These are phyloP conservation scores for Pomacea canaliculata DNA, from an alignment of 2,888 invertebrate species.

Conservation along the genomic window DNA sequence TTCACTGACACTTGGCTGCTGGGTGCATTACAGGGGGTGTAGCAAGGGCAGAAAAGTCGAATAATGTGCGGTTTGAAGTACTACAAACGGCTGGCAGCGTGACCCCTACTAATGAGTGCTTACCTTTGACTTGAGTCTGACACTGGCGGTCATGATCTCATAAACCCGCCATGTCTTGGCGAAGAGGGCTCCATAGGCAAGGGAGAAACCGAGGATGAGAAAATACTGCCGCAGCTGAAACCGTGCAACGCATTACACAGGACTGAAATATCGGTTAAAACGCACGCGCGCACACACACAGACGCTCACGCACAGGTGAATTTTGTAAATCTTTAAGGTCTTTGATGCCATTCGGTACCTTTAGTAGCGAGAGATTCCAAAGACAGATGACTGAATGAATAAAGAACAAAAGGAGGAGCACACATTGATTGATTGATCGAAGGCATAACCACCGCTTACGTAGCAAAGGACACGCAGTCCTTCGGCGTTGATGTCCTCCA, in stretches of 20 bases:
- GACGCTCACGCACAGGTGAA: too few species aligned
- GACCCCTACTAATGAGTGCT: background rate
- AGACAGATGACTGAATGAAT: too few species aligned
- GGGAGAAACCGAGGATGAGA: slow-evolving; percentile 46
- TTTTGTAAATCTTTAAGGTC: too few species aligned
- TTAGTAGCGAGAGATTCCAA: too few species aligned
- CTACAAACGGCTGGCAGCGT: too few species aligned
- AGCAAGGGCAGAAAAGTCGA: too few species aligned
- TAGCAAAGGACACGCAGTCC: slow-evolving; percentile 14
- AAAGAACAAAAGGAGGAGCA: too few species aligned
- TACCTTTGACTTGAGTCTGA: slow-evolving; percentile 35
- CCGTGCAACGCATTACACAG: background rate
- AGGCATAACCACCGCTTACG: slow-evolving; percentile 19
- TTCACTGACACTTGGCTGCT: too few species aligned
- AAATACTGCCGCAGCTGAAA: slow-evolving; percentile 44
- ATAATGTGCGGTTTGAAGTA: too few species aligned
- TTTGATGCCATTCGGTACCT: too few species aligned
- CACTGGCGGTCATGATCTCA: slow-evolving; percentile 46
- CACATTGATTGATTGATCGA: too few species aligned
- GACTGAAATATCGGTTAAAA: background rate
- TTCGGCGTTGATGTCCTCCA: slow-evolving; percentile 32
- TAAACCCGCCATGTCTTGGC: slow-evolving; percentile 58
- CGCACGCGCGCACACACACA: background rate
- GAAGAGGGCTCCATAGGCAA: slow-evolving; percentile 54
- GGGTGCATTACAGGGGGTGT: too few species aligned